A percentile compares a stretch with the other conserved stretches of the same genome.
phyloP scores from a whole-genome alignment of 2,113 vertebrate species.

The Pangasianodon hypophthalmus region DNA sequence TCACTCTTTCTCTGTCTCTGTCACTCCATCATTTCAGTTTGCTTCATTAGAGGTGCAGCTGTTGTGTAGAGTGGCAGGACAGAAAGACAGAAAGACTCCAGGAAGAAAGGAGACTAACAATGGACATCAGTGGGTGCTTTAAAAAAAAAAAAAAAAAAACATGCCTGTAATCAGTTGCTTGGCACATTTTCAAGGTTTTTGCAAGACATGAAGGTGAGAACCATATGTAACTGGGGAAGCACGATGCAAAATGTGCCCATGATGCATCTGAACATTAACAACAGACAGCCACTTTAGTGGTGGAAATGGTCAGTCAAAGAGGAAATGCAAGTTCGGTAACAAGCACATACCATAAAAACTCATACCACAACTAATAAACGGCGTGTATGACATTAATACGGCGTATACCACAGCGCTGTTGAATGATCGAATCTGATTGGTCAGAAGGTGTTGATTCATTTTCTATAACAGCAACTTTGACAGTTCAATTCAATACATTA shows the following conservation, averaged over 20 bases:
- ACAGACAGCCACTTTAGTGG: background rate
- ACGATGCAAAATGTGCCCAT: background rate
- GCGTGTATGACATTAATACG: background rate
- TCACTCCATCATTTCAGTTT: conserved; percentile 21
- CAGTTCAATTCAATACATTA: too few species aligned
- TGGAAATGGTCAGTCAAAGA: background rate
- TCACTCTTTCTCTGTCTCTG: conserved; percentile 29
- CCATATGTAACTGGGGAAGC: background rate
- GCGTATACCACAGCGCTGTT: background rate
- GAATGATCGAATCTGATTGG: background rate
- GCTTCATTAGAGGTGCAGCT: conserved; percentile 58
- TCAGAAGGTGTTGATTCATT: background rate
- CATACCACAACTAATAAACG: background rate
- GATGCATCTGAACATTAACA: background rate
- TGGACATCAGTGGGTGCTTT: background rate
- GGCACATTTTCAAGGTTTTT: background rate
- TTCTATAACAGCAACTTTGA: background rate
- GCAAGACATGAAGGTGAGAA: background rate
- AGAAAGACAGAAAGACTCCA: conserved; percentile 22
- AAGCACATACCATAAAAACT: background rate
- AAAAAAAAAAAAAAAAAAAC: background rate
- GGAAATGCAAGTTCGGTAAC: background rate
- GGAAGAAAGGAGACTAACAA: conserved; percentile 9
- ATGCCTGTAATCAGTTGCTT: background rate
- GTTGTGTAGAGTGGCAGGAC: conserved; percentile 39